Evolutionary conservation across 2,888 invertebrate genomes (phyloP), one percentile per base, ranked within the genome.

Genomic region (Aspidiotus rigidus): DNA sequence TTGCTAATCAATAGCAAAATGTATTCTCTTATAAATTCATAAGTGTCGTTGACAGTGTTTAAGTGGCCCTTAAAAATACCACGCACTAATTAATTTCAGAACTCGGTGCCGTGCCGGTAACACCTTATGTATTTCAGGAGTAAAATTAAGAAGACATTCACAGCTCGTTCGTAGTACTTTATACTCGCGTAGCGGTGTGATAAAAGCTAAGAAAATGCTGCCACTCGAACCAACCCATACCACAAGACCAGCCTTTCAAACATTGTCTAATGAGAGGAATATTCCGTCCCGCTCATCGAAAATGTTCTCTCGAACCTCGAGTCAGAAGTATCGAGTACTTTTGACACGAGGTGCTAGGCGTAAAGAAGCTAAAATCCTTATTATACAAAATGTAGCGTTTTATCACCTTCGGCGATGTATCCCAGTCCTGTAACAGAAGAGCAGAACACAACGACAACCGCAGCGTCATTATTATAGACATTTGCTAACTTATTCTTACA

Each of bases 401-500:
- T 44, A 66, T 70, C 72, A 74, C 74, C 74, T 73, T 74, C 74
- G 63, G 73, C 74, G 69, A 73, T 73, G 74, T 74, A 74, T 72
- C 71, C 72, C 66, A 73, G 72, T 71, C 74, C 74, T 74, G 73
- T 55, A 73, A 74, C 73, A 73, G 73, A 66, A 73, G 70, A 74
- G 71, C 54, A 64, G 61, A 69, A 66, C 64, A 70, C 49, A 64
- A 49, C 66, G 59, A 66, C 66, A 66, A 66, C 57, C 39, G 59
- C 59, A 66, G 56, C 49, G 41, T 66, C 56, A 66, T 66, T 66
- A 66, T 66, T 66, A 66, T 5, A 59, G 28, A 28, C 28, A 28
- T 28, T 28, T 28, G 28, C 28, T 28, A 28, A 28, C 28, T 28
- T 28, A 28, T 28, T 28, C 28, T 28, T 28, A 28, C 28, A 64